Evolutionary conservation across 37 sponge, comb jelly and placozoan species (phyloP).

Genomic region (Crambe crambe): DNA sequence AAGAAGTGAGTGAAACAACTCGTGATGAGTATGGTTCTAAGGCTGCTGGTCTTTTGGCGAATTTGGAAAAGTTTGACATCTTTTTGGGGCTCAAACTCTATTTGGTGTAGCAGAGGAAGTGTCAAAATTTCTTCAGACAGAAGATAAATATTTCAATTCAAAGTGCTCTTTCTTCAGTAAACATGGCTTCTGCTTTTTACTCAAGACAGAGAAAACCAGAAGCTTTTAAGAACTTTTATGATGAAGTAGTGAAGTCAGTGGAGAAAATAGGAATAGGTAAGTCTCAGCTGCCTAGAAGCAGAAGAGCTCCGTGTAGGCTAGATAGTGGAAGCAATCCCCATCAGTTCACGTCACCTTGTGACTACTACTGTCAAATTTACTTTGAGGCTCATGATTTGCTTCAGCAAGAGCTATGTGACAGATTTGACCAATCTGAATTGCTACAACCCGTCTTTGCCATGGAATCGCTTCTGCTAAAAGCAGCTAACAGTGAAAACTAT

Average conservation of each 20-base stretch:
- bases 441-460: constrained; percentile 11
- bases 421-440: constrained; percentile 32
- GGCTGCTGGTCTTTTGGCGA: no score
- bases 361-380: constrained; percentile 1
- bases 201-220: constrained; percentile 24
- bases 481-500: constrained; percentile 19
- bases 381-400: background rate
- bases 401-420: constrained; percentile 31
- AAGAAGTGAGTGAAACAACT: constrained; percentile 57
- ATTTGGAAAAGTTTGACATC: no score
- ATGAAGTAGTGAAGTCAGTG: constrained; percentile 11
- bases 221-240: constrained; percentile 35
- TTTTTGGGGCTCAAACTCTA: constrained; percentile 43
- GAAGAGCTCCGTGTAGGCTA: constrained; percentile 25
- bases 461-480: constrained; percentile 26
- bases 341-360: background rate
- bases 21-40: constrained; percentile 63
- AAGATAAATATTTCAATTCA: constrained; percentile 49
- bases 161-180: constrained; percentile 37
- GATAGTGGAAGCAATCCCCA: constrained; percentile 27
- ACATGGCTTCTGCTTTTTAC: constrained; percentile 31
- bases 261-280: constrained; percentile 9
- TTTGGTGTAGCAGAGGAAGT: constrained; percentile 27
- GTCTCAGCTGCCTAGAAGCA: constrained; percentile 28
- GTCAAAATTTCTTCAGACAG: constrained; percentile 36